phyloP scores from a whole-genome alignment of 2,113 vertebrate species.

The crab-eating macaque (Macaca fascicularis) region T2T-MFA8v1.1 NC_088376.1:149003001-149003500 shows the following conservation, averaged over 20 bases:
- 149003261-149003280: no score
- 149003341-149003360: neutral
- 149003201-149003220: neutral
- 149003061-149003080: neutral
- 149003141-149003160: neutral
- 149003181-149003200: rapidly evolving
- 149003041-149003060: neutral
- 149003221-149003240: neutral
- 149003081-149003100: neutral
- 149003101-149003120: rapidly evolving
- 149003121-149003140: neutral
- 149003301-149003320: neutral
- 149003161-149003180: neutral
- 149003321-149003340: neutral
- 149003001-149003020: neutral
- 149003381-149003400: neutral
- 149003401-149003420: neutral
- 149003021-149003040: neutral
- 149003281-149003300: neutral
- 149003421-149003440: neutral
- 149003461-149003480: neutral
- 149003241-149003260: neutral
- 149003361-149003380: neutral
- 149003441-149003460: neutral
- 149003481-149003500: neutral